A percentile compares a stretch with the other conserved stretches of the same genome.
Conservation (phyloP, 2,888 invertebrate species). For the Melanchra persicariae region DNA sequence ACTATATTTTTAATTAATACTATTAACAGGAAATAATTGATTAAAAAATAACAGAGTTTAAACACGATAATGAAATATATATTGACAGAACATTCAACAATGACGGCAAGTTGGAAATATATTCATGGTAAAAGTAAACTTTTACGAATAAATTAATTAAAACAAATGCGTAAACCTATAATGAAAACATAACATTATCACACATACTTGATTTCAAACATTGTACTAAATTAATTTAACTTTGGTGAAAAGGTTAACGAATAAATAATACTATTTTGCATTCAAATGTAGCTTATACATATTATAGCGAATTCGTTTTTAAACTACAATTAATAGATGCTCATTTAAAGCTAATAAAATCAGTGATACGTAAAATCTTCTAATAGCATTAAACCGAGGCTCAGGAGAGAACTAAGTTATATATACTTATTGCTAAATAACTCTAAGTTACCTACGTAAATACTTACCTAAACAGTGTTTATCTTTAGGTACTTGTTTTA, state of each 20-base stretch:
- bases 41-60: slow-evolving; percentile 16
- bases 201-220: slow-evolving; percentile 2
- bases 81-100: slow-evolving; percentile 34
- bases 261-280: slow-evolving; percentile 23
- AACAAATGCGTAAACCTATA: slow-evolving; percentile 5
- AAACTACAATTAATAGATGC: slow-evolving; percentile 22
- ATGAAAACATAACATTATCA: slow-evolving; percentile 4
- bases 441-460: slow-evolving; percentile 38
- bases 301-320: slow-evolving; percentile 49
- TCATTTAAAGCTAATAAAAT: slow-evolving; percentile 48
- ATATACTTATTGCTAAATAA: slow-evolving; percentile 31
- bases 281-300: slow-evolving; percentile 32
- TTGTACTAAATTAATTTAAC: slow-evolving; percentile 27
- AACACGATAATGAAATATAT: not conserved
- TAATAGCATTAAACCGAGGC: slow-evolving; percentile 44
- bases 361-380: slow-evolving; percentile 40
- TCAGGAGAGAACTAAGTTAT: slow-evolving; percentile 19
- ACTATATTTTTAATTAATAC: slow-evolving; percentile 19
- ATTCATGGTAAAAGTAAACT: not conserved
- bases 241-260: slow-evolving; percentile 33
- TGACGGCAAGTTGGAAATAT: slow-evolving; percentile 7
- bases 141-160: slow-evolving; percentile 7
- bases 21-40: slow-evolving; percentile 20
- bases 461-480: slow-evolving; percentile 23
- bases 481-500: slow-evolving; percentile 19